Evolutionary conservation across 2,797 vertebrate species (phyloP).

Genomic region (Smutsia temminckii): DNA sequence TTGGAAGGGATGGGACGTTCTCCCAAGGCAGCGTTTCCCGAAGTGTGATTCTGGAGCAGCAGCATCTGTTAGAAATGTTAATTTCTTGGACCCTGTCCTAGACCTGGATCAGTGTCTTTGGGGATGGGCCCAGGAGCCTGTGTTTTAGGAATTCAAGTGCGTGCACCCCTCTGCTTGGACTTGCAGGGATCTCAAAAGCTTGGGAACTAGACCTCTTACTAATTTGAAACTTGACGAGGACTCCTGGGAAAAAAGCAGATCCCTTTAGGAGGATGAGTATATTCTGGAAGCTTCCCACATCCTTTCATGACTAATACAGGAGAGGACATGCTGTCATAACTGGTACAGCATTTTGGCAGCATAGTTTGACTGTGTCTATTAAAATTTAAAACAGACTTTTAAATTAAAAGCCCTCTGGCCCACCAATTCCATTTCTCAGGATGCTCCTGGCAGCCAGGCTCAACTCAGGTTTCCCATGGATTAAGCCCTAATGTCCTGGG

Average conservation of each 20-base stretch:
- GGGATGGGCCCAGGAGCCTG: fast-evolving
- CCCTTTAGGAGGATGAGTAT: background rate
- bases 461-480: background rate
- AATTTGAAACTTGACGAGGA: background rate
- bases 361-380: background rate
- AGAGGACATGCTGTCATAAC: background rate
- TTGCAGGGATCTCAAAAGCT: background rate
- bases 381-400: background rate
- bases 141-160: too few relatives aligned
- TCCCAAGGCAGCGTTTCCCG: background rate
- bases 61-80: background rate
- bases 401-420: background rate
- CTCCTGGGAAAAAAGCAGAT: background rate
- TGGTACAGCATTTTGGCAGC: background rate
- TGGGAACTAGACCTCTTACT: fast-evolving
- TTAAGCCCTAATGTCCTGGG: background rate
- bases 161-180: background rate
- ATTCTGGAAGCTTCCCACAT: background rate
- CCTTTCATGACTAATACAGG: background rate
- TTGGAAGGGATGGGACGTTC: fast-evolving
- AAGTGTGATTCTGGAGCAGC: background rate
- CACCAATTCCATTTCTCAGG: background rate
- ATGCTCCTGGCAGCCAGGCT: background rate
- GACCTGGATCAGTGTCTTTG: background rate
- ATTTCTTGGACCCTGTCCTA: background rate